Conservation (phyloP, 1,140 invertebrate genomes). For the Lasioglossum albipes region DNA sequence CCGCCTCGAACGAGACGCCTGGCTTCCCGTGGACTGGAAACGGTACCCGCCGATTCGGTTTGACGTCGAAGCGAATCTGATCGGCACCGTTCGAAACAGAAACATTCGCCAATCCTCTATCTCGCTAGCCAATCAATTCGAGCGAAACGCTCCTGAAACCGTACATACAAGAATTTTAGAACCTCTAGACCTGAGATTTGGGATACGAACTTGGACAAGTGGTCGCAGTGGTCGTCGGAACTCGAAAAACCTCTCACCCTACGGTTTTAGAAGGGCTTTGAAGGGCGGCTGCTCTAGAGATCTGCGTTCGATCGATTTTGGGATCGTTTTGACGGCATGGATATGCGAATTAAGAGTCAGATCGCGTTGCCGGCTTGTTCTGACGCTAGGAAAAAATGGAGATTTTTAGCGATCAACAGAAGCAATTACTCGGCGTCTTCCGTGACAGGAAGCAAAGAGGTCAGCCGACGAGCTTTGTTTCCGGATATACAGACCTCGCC, state of each 20-base stretch:
- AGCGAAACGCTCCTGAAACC: too few species aligned
- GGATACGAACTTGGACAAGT: too few species aligned
- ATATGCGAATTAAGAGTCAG: too few species aligned
- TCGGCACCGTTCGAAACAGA: neutral
- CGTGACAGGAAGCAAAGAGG: conserved; percentile 32
- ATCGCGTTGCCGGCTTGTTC: too few species aligned
- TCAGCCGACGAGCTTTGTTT: conserved; percentile 15
- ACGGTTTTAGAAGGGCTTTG: too few species aligned
- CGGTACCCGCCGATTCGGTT: conserved; percentile 12
- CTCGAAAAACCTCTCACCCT: too few species aligned
- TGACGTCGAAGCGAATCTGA: conserved; percentile 38
- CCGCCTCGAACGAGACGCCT: conserved; percentile 31
- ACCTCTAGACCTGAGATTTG: too few species aligned
- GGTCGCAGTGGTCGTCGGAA: too few species aligned
- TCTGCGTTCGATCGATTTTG: too few species aligned
- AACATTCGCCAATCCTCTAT: conserved; percentile 1
- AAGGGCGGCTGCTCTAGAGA: too few species aligned
- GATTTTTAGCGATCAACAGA: conserved; percentile 14
- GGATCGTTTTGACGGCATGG: too few species aligned
- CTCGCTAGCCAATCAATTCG: conserved; percentile 18
- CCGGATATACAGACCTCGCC: conserved; percentile 25
- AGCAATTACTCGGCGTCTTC: conserved; percentile 36
- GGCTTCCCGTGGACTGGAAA: conserved; percentile 7
- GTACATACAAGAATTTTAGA: too few species aligned
- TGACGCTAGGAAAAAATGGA: neutral